Evolutionary conservation across 2,888 invertebrate genomes (phyloP).

Genomic region (Ormyrus nitidulus): DNA sequence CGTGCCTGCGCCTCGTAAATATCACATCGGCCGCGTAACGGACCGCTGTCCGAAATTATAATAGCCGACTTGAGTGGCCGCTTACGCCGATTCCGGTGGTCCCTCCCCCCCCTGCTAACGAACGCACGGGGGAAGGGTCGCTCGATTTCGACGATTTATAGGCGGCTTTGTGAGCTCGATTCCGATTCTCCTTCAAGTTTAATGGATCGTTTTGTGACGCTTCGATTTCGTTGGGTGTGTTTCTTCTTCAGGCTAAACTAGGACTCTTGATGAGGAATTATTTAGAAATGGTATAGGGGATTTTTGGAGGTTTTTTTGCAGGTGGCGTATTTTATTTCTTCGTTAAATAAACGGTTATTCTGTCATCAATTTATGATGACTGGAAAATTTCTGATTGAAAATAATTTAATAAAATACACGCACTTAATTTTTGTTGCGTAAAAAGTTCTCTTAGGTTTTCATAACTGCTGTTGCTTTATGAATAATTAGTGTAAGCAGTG

Average conservation of each 20-base stretch:
- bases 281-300: neutral
- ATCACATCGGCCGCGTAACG: conserved; percentile 5
- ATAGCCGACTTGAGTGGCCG: neutral
- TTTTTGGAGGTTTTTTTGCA: too few species aligned
- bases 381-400: too few species aligned
- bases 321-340: too few species aligned
- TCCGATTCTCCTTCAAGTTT: neutral
- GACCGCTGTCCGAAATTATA: conserved; percentile 36
- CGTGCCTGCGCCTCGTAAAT: conserved; percentile 10
- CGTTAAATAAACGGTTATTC: too few species aligned
- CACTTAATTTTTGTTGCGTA: too few species aligned
- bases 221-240: neutral
- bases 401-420: too few species aligned
- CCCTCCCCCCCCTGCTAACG: neutral
- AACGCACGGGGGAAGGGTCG: neutral
- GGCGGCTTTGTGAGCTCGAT: conserved; percentile 11
- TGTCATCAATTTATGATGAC: too few species aligned
- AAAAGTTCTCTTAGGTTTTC: too few species aligned
- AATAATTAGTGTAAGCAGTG: too few species aligned
- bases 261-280: conserved; percentile 16
- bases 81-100: conserved; percentile 29
- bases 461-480: too few species aligned
- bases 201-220: neutral
- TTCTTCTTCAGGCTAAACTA: neutral
- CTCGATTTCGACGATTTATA: conserved; percentile 49